Percentiles rank a stretch among this genome's conserved stretches.
These are phyloP conservation scores for Ariolimax columbianus DNA, from an alignment of 2,888 invertebrate genomes.

Conservation along the genomic window DNA sequence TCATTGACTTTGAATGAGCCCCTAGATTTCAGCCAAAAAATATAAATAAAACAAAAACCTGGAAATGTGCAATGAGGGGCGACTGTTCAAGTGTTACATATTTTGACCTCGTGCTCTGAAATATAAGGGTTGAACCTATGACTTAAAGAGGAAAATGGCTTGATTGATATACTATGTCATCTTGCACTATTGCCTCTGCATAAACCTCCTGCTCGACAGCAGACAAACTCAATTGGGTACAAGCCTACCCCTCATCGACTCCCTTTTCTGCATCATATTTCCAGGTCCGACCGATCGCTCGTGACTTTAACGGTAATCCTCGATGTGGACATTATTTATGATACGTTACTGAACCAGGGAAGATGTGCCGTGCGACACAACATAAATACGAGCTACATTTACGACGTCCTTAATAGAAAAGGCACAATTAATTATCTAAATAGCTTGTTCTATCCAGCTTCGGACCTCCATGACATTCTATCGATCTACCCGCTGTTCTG, in stretches of 20 bases:
- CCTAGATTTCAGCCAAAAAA: not conserved
- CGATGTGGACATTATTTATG: slow-evolving; percentile 20
- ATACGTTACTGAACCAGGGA: not conserved
- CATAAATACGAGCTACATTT: slow-evolving; percentile 28
- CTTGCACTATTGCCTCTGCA: not conserved
- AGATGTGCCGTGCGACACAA: slow-evolving; percentile 29
- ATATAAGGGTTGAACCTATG: slow-evolving; percentile 8
- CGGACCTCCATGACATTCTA: not conserved
- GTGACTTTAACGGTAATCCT: slow-evolving; percentile 4
- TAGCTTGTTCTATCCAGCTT: slow-evolving; percentile 12
- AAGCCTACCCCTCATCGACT: not conserved
- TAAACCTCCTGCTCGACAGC: not conserved
- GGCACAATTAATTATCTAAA: slow-evolving; percentile 46
- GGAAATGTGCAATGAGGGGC: not conserved
- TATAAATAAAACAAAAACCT: slow-evolving; percentile 14
- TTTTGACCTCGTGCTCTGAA: not conserved
- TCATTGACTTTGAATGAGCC: not conserved
- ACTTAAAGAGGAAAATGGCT: not conserved
- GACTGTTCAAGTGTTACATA: not conserved
- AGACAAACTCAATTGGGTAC: slow-evolving; percentile 23
- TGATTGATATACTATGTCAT: slow-evolving; percentile 22
- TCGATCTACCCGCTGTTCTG: slow-evolving; percentile 39
- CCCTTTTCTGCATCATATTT: slow-evolving; percentile 16
- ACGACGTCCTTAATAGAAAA: slow-evolving; percentile 43
- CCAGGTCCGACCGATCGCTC: slow-evolving; percentile 16